Evolutionary conservation across 2,113 vertebrate species (phyloP).

Genomic region (Zeus faber): DNA sequence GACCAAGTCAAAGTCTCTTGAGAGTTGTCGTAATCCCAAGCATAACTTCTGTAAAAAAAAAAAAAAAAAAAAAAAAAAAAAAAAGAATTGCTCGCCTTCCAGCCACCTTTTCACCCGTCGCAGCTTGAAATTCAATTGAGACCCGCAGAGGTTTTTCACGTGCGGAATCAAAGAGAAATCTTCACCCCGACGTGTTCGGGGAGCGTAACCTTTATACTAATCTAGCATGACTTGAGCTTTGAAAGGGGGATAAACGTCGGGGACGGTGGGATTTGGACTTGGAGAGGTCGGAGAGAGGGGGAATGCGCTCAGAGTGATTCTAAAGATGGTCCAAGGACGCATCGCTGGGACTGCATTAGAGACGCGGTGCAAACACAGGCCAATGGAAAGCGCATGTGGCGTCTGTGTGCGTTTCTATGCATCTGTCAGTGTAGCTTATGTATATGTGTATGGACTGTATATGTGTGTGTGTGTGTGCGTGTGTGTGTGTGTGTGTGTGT

Average conservation of each 20-base stretch:
- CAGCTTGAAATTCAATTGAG: constrained; percentile 55
- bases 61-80: too few relatives aligned
- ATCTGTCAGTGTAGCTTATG: constrained; percentile 4
- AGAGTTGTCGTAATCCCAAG: too few relatives aligned
- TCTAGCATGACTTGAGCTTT: constrained; percentile 48
- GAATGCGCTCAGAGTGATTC: too few relatives aligned
- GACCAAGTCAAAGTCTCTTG: too few relatives aligned
- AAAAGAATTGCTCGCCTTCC: constrained; percentile 28
- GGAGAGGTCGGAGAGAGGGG: constrained; percentile 3
- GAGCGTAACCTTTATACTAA: constrained; percentile 45
- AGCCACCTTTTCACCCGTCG: constrained; percentile 53
- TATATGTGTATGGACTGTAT: neutral
- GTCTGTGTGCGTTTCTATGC: neutral
- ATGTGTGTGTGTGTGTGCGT: neutral
- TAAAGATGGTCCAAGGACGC: constrained; percentile 36
- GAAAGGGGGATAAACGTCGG: constrained; percentile 49
- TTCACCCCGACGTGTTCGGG: constrained; percentile 28
- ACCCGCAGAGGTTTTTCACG: constrained; percentile 46
- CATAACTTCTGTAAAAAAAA: neutral
- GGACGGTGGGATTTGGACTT: constrained; percentile 52
- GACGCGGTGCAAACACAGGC: constrained; percentile 21
- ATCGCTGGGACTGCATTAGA: constrained; percentile 16
- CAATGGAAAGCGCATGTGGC: neutral
- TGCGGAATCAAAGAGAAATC: constrained; percentile 52
- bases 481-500: too few relatives aligned